These are phyloP conservation scores for Manacus vitellinus DNA, from an alignment of 2,113 vertebrate species.

Conservation along the genomic window DNA sequence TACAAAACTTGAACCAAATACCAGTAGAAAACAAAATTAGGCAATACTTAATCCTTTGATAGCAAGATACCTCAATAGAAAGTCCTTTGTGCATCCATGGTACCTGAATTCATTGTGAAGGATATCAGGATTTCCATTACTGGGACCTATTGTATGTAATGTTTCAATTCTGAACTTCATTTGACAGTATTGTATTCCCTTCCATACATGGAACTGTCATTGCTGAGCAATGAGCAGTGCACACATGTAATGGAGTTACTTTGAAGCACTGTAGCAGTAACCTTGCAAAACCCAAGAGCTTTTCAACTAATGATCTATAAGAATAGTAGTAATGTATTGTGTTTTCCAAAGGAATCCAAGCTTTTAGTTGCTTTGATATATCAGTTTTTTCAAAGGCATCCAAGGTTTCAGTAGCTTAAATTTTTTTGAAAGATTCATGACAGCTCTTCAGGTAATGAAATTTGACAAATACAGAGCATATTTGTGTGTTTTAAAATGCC, in stretches of 20 bases:
- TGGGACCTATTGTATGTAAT: background rate
- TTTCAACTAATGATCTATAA: background rate
- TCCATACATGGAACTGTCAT: rapidly evolving
- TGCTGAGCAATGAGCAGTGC: background rate
- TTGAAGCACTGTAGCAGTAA: background rate
- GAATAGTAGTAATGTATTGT: background rate
- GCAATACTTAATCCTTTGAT: background rate
- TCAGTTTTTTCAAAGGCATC: background rate
- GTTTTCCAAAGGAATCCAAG: background rate
- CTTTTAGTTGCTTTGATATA: background rate
- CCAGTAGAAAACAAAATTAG: background rate
- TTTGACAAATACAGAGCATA: background rate
- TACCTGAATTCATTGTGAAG: background rate
- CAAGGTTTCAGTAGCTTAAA: background rate
- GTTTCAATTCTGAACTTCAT: background rate
- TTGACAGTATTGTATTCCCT: background rate
- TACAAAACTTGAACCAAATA: background rate
- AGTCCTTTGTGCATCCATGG: background rate
- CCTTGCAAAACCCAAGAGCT: background rate
- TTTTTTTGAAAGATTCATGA: background rate
- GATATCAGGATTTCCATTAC: background rate
- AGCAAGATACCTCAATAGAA: background rate
- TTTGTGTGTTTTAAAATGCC: background rate
- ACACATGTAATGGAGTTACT: background rate
- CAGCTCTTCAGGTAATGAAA: background rate